Evolutionary conservation across 2,888 invertebrate genomes (phyloP), one percentile per base, ranked within the genome.

Genomic region (Eurytoma adleriae): DNA sequence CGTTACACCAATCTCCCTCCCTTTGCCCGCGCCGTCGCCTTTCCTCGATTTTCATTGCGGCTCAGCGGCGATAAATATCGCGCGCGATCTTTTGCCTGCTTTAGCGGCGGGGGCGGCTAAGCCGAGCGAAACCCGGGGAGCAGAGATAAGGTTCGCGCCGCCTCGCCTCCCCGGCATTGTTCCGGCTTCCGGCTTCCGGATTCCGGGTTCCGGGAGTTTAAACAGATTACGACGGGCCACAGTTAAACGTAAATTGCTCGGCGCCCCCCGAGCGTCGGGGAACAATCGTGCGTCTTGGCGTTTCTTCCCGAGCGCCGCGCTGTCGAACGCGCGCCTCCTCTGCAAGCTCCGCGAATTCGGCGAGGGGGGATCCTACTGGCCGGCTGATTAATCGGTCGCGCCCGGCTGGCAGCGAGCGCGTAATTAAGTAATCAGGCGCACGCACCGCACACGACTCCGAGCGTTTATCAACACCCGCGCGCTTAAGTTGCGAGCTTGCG

Each of bases 341-440:
- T 40, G 5, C 40, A 7, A 40, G 40, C 4, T 4, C 24, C 24
- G 40, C 40, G 40, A 40, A 40, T 40, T 40, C 48, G 12, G 30
- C 64, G 13, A 16, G 14, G 5, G n/a, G 30, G 13, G 18, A 66
- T 12, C 10, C 48, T 16, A 52, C 24, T 24, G 52, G 20, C 24
- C 67, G 14, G 67, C 52, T 1, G n/a, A n/a, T 56, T 18, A 56
- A 56, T 56, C 56, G 59, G 40, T 16, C 40, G 14, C 61, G 7
- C n/a, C 30, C 57, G 86, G 83, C 86, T 87, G 88, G 88, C 88
- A 87, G 87, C 86, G 80, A 5, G n/a, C 56, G 84, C 83, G 87
- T 88, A 87, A 88, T 88, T 88, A 87, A 88, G 88, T 87, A 87
- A 88, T 87, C 88, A 88, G 86, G 86, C 85, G 86, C 85, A 85